Evolutionary conservation across 2,113 vertebrate genomes (phyloP), one percentile per base, ranked within the genome.

Genomic region (Vidua chalybeata): DNA sequence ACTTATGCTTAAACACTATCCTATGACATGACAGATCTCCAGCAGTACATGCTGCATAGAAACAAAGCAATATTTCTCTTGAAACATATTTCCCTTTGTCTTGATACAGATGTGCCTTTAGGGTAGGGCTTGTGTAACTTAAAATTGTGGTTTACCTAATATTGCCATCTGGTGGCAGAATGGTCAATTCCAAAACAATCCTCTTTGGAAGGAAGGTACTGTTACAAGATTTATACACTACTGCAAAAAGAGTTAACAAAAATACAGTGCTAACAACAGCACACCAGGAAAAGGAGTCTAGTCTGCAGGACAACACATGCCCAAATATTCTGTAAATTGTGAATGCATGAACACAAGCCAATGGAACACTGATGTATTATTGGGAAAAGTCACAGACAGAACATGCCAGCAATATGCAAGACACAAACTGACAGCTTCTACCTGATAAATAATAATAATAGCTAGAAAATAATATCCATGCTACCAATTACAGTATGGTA

Each of bases 81-180:
- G 21, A 77, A 90, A 71, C 1, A 0, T 37, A 15, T 43, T 85
- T 86, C n/a, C 43, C 43, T 74, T 94, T 95, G 75, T 93, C 82
- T 83, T 48, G 23, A 45, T 56, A 59, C 14, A 61, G 72, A 66
- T 63, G 30, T 20, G 35, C 59, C 22, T 74, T 83, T 54, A 49
- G 58, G 27, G 12, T 11, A 75, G 24, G 19, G 20, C 3, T 73
- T 72, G 52, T 35, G 7, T 13, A 26, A n/a, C 31, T 0, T 24
- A 46, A 49, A 59, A 43, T 6, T 31, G 76, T 90, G 26, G 19
- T 96, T 94, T 91, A 83, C 88, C 33, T 83, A 24, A 96, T 72
- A 91, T 81, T 96, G 96, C 96, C 97, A 97, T 93, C 96, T 97
- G 94, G 95, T 84, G 96, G 96, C 52, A 14, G 1, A 86, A 41